Conservation (phyloP, 1,140 invertebrate species). For the Anastatus disparis region DNA sequence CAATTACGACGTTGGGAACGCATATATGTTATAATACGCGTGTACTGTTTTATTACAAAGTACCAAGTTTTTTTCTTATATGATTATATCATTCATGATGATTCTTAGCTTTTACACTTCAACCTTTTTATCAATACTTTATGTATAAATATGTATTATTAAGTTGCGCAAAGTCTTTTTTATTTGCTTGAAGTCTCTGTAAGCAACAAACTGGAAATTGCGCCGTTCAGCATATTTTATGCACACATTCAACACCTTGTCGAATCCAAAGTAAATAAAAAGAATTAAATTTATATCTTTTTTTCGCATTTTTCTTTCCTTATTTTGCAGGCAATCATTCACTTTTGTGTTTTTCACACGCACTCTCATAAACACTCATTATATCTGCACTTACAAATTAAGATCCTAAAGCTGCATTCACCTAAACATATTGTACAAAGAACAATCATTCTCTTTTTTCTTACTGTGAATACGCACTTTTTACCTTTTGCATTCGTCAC, state of each 20-base stretch:
- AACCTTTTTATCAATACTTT: slow-evolving; percentile 66
- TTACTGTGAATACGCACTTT: slow-evolving; percentile 54
- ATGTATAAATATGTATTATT: slow-evolving; percentile 68
- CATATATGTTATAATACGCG: slow-evolving; percentile 61
- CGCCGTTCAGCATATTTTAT: slow-evolving; percentile 41
- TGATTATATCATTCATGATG: slow-evolving; percentile 66
- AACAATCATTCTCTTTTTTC: slow-evolving; percentile 63
- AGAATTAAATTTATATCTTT: slow-evolving; percentile 34
- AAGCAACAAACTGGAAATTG: slow-evolving; percentile 59
- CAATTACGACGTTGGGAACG: slow-evolving; percentile 60
- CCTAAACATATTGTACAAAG: slow-evolving; percentile 68
- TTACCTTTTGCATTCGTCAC: slow-evolving; percentile 65
- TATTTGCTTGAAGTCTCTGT: slow-evolving; percentile 60
- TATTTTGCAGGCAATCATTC: slow-evolving; percentile 25
- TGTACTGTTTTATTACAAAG: slow-evolving; percentile 64
- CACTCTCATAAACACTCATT: slow-evolving; percentile 42
- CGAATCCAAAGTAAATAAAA: slow-evolving; percentile 40
- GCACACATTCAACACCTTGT: slow-evolving; percentile 38
- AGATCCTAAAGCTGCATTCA: slow-evolving; percentile 65
- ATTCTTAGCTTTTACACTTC: slow-evolving; percentile 64
- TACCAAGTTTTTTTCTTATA: slow-evolving; percentile 61
- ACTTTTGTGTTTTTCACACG: slow-evolving; percentile 40
- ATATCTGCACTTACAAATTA: slow-evolving; percentile 60
- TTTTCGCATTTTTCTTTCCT: slow-evolving; percentile 35
- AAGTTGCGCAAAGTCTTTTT: slow-evolving; percentile 58